A percentile compares a stretch with the other conserved stretches of the same genome.
Conservation (phyloP, 2,113 vertebrate genomes). For the Probosciger aterrimus region DNA sequence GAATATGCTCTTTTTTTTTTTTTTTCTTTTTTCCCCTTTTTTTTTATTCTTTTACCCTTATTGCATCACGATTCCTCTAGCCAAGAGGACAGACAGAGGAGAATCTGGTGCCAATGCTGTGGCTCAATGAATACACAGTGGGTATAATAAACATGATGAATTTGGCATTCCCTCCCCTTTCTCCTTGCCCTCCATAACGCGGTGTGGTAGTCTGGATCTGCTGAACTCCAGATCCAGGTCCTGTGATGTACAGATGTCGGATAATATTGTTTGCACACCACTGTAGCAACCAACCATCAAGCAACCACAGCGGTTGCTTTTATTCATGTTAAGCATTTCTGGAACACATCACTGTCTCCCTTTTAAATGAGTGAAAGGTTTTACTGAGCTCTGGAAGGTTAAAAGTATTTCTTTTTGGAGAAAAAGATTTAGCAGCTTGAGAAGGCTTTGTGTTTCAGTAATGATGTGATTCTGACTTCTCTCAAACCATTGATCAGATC, state of each 20-base stretch:
- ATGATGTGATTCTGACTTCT: conserved; percentile 30
- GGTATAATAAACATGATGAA: conserved; percentile 63
- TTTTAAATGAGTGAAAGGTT: conserved; percentile 19
- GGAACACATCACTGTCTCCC: conserved; percentile 46
- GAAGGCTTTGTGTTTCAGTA: conserved; percentile 59
- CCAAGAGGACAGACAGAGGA: conserved; percentile 73
- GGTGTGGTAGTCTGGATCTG: conserved; percentile 48
- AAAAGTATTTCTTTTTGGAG: background rate
- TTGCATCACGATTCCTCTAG: conserved; percentile 73
- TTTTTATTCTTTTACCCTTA: conserved; percentile 54
- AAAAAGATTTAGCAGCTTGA: background rate
- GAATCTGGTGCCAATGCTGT: conserved; percentile 72
- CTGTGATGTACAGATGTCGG: conserved; percentile 10
- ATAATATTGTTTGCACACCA: background rate
- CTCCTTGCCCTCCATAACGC: conserved; percentile 45
- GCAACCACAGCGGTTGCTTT: conserved; percentile 31
- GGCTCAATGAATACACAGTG: conserved; percentile 76
- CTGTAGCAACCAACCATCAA: background rate
- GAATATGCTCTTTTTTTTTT: conserved; percentile 64
- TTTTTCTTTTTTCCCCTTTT: background rate
- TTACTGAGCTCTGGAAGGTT: background rate
- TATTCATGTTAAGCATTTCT: conserved; percentile 22
- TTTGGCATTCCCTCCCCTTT: conserved; percentile 59
- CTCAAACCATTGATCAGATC: background rate
- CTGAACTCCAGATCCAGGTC: conserved; percentile 39